phyloP scores from a whole-genome alignment of 2,888 invertebrate genomes.

The Onthophagus sagittarius region DNA sequence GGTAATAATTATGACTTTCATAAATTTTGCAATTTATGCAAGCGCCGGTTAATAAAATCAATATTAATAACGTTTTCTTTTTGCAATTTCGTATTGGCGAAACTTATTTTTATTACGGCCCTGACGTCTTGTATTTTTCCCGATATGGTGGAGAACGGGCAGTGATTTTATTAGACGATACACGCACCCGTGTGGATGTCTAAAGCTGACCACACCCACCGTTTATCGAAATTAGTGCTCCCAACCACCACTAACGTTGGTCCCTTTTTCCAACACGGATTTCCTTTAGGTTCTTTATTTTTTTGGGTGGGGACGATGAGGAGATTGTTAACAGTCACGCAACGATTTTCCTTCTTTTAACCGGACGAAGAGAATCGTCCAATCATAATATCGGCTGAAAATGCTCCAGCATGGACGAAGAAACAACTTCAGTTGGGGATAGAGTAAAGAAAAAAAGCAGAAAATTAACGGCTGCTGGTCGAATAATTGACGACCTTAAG shows the following conservation, averaged over 20 bases:
- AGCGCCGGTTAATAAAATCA: not conserved
- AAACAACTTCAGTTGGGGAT: not conserved
- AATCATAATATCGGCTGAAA: not conserved
- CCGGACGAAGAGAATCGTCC: not conserved
- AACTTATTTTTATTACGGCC: not conserved
- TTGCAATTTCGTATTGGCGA: not conserved
- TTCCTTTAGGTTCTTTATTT: slow-evolving; percentile 1
- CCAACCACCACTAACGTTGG: slow-evolving; percentile 10
- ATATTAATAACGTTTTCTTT: not conserved
- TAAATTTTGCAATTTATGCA: not conserved
- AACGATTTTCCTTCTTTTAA: slow-evolving; percentile 3
- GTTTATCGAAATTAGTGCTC: slow-evolving; percentile 35
- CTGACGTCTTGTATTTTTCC: not conserved
- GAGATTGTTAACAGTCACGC: not conserved
- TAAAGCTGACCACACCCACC: slow-evolving; percentile 31
- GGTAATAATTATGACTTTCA: not conserved
- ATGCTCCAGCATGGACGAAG: not conserved
- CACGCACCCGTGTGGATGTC: slow-evolving; percentile 19
- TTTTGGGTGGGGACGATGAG: not conserved
- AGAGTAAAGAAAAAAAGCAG: not conserved
- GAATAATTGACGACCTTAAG: slow-evolving; percentile 10
- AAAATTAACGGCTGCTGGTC: not conserved
- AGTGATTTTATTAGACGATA: slow-evolving; percentile 26
- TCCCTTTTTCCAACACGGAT: not conserved
- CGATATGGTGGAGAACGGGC: slow-evolving; percentile 13